Percentiles rank a stretch among this genome's conserved stretches.
phyloP scores from a whole-genome alignment of 2,113 vertebrate genomes.

The Scomber scombrus region DNA sequence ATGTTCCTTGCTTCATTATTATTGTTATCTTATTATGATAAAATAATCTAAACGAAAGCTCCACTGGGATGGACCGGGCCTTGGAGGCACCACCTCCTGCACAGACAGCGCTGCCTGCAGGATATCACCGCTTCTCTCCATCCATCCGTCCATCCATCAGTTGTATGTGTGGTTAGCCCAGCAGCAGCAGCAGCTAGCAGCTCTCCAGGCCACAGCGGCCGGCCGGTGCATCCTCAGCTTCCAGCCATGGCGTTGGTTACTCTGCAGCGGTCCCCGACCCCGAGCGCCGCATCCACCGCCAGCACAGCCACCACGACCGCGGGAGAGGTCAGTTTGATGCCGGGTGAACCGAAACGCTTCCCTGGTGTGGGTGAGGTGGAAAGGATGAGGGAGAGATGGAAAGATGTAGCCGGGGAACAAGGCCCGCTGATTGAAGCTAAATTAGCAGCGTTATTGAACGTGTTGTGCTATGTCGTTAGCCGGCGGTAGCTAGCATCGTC shows the following conservation, averaged over 20 bases:
- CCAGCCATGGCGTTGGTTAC: constrained; percentile 95
- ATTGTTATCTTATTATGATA: background rate
- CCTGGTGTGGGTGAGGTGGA: constrained; percentile 13
- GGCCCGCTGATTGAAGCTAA: constrained; percentile 66
- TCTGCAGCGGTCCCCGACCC: constrained; percentile 95
- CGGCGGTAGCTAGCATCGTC: constrained; percentile 26
- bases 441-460: constrained; percentile 57
- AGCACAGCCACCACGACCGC: constrained; percentile 89
- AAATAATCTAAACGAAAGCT: background rate
- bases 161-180: constrained; percentile 59
- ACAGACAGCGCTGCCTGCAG: constrained; percentile 26
- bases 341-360: background rate
- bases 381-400: constrained; percentile 43
- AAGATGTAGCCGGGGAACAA: constrained; percentile 44
- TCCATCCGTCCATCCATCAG: constrained; percentile 39
- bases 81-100: constrained; percentile 43
- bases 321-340: constrained; percentile 77
- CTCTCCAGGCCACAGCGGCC: constrained; percentile 73
- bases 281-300: constrained; percentile 93
- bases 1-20: no score
- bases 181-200: constrained; percentile 59
- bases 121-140: constrained; percentile 15
- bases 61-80: background rate
- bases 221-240: constrained; percentile 67
- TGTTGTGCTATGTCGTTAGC: constrained; percentile 53